Percentiles rank a stretch among this genome's conserved stretches.
Evolutionary conservation across 2,113 vertebrate species (phyloP).

Genomic region (Sialia sialis): DNA sequence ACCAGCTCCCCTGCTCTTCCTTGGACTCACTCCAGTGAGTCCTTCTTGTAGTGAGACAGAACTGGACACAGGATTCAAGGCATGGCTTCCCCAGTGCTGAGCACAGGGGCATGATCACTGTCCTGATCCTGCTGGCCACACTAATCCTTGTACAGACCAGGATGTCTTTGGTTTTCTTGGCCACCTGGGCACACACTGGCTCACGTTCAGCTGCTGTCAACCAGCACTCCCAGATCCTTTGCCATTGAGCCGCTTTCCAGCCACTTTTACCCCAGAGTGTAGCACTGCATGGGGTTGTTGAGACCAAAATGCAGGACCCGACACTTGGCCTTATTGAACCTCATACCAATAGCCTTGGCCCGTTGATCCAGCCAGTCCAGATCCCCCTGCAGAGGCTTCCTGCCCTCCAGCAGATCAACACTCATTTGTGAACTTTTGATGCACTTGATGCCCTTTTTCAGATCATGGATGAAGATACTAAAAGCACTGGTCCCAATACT

Average conservation of each 20-base stretch:
- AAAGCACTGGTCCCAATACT: background rate
- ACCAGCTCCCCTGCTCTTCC: background rate
- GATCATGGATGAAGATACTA: background rate
- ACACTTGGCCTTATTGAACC: background rate
- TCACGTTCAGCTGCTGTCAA: background rate
- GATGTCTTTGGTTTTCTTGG: background rate
- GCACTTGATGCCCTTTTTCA: background rate
- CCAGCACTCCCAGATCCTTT: background rate
- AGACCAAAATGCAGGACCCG: rapidly evolving
- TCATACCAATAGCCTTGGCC: background rate
- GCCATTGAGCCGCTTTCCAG: background rate
- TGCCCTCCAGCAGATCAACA: background rate
- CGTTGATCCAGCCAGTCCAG: background rate
- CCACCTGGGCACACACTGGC: too few species aligned
- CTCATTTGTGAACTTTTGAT: background rate
- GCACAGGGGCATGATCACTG: background rate
- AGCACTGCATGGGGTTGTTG: background rate
- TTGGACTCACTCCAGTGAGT: rapidly evolving
- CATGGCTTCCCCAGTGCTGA: background rate
- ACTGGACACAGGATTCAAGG: background rate
- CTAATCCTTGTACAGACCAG: background rate
- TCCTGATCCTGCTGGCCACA: background rate
- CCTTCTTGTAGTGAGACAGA: background rate
- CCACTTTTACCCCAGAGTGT: background rate
- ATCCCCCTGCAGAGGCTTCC: background rate